These are phyloP conservation scores for Cottoperca gobio DNA, from an alignment of 2,797 vertebrate species.

Conservation along the genomic window DNA sequence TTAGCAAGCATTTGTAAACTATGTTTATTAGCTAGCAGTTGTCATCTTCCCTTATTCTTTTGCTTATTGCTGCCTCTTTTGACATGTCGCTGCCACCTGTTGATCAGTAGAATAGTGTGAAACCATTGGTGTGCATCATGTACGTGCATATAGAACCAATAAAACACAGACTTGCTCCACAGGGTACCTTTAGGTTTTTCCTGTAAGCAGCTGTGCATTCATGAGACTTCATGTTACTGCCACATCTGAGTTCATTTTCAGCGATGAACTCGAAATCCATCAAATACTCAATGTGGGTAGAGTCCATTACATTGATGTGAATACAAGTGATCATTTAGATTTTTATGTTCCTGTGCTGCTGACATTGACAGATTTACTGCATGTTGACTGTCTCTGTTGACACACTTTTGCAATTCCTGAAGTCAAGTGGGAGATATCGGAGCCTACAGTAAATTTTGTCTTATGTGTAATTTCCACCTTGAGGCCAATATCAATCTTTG, in stretches of 20 bases:
- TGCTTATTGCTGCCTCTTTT: background rate
- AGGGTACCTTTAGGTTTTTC: background rate
- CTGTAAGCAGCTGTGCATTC: background rate
- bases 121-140: background rate
- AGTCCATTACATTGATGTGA: constrained; percentile 6
- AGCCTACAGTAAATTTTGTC: constrained; percentile 27
- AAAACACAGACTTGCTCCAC: background rate
- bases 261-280: background rate
- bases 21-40: background rate
- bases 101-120: background rate
- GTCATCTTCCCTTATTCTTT: background rate
- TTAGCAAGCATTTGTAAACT: background rate
- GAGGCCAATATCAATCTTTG: constrained; percentile 48
- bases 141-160: background rate
- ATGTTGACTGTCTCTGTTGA: constrained; percentile 33
- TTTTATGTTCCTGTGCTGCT: constrained; percentile 7
- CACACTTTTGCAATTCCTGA: constrained; percentile 15
- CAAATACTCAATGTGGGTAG: background rate
- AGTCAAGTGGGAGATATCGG: constrained; percentile 24
- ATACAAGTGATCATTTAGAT: constrained; percentile 33
- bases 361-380: constrained; percentile 29
- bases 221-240: background rate
- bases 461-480: constrained; percentile 38
- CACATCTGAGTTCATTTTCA: background rate
- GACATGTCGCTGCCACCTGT: background rate